Percentiles rank a stretch among this genome's conserved stretches.
phyloP scores from a whole-genome alignment of 35 echinoderm and acorn worm species.

The Apostichopus californicus region DNA sequence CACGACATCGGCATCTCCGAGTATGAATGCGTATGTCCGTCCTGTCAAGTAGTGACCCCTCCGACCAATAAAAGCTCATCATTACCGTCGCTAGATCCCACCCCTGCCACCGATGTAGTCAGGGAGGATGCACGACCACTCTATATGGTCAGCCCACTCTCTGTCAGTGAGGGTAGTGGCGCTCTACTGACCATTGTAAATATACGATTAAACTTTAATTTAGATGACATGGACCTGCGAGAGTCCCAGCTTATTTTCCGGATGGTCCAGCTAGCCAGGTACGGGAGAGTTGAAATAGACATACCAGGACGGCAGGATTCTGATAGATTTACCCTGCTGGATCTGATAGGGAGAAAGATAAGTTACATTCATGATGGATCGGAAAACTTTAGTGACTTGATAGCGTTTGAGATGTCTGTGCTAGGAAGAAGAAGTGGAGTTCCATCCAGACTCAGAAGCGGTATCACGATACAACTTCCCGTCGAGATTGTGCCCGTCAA shows the following conservation, averaged over 20 bases:
- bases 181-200: conserved; percentile 62
- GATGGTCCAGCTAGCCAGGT: conserved; percentile 53
- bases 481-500: conserved; percentile 81
- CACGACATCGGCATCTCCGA: conserved; percentile 62
- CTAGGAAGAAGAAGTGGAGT: conserved; percentile 72
- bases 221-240: conserved; percentile 62
- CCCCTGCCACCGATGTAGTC: conserved; percentile 13
- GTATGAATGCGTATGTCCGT: conserved; percentile 73
- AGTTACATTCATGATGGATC: conserved; percentile 93
- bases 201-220: conserved; percentile 75
- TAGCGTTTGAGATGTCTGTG: conserved; percentile 72
- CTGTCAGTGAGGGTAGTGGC: conserved; percentile 73
- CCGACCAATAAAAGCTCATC: background rate
- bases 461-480: conserved; percentile 55
- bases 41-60: background rate
- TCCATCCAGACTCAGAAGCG: conserved; percentile 56
- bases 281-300: conserved; percentile 72
- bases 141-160: conserved; percentile 28
- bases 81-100: background rate
- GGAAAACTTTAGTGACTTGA: conserved; percentile 85
- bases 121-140: conserved; percentile 33
- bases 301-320: conserved; percentile 66
- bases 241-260: conserved; percentile 88
- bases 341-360: conserved; percentile 80
- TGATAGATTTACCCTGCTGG: conserved; percentile 78